These are phyloP conservation scores for Nymphicus hollandicus DNA, from an alignment of 2,113 vertebrate genomes.

Conservation along the genomic window DNA sequence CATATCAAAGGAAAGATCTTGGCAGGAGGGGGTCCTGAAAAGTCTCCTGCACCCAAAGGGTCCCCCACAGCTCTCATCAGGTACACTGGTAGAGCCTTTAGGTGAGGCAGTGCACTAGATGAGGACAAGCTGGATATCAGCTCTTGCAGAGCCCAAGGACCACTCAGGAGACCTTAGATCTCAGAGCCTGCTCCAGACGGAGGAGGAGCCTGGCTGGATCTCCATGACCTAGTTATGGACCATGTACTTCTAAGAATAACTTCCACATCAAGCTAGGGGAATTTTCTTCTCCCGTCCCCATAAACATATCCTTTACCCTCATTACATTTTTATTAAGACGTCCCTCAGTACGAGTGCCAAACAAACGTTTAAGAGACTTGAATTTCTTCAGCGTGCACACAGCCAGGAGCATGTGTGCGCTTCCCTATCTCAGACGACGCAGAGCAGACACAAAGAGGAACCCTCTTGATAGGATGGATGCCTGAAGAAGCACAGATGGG, in stretches of 20 bases:
- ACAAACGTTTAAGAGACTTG: not conserved
- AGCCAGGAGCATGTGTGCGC: not conserved
- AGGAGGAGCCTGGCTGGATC: conserved; percentile 54
- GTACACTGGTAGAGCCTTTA: not conserved
- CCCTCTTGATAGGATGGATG: not conserved
- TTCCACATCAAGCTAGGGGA: conserved; percentile 3
- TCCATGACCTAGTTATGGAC: conserved; percentile 56
- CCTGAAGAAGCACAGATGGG: not conserved
- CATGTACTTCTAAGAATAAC: conserved; percentile 57
- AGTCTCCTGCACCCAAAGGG: not conserved
- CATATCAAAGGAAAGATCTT: not conserved
- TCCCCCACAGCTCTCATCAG: accelerated
- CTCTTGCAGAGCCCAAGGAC: not conserved
- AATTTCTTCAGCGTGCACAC: not conserved
- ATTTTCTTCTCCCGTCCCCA: conserved; percentile 14
- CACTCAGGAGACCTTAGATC: not conserved
- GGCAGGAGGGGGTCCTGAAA: not conserved
- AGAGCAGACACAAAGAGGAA: conserved; percentile 25
- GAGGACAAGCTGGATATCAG: accelerated
- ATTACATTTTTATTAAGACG: conserved; percentile 18
- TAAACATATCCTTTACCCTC: conserved; percentile 43
- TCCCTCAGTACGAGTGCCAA: not conserved
- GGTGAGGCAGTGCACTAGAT: accelerated
- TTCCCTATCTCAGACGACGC: not conserved
- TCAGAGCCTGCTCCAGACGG: not conserved